Percentiles rank a stretch among this genome's conserved stretches.
phyloP scores from a whole-genome alignment of 2,113 vertebrate genomes.

The Nymphicus hollandicus region DNA sequence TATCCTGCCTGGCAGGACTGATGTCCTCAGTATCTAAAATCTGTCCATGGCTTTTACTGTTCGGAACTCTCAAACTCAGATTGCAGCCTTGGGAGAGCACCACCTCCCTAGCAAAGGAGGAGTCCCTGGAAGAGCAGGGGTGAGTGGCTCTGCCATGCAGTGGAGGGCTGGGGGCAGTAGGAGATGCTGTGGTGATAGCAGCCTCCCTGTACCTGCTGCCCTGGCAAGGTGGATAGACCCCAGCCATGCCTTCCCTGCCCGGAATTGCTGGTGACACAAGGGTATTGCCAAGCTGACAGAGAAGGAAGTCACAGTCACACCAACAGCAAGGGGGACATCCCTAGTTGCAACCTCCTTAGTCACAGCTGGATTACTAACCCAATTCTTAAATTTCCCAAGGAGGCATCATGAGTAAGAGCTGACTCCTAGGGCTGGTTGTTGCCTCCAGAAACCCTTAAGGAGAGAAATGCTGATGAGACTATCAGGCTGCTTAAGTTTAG shows the following conservation, averaged over 20 bases:
- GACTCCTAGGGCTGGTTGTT: neutral
- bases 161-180: neutral
- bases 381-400: slow-evolving; percentile 19
- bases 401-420: slow-evolving; percentile 38
- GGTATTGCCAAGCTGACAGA: neutral
- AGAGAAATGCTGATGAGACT: neutral
- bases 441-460: neutral
- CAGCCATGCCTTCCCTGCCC: neutral
- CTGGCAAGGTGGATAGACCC: fast-evolving
- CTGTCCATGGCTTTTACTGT: neutral
- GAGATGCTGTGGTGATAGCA: neutral
- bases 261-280: neutral
- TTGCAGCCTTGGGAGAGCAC: neutral
- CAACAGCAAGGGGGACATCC: neutral
- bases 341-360: slow-evolving; percentile 24
- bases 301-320: neutral
- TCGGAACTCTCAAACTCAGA: neutral
- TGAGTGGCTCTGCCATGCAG: fast-evolving
- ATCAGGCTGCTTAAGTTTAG: neutral
- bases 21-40: neutral
- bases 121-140: neutral
- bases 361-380: slow-evolving; percentile 21
- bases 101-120: neutral
- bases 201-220: neutral
- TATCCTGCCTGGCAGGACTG: neutral